phyloP scores from a whole-genome alignment of 2,888 invertebrate species.

The Antheraea assamensis region DNA sequence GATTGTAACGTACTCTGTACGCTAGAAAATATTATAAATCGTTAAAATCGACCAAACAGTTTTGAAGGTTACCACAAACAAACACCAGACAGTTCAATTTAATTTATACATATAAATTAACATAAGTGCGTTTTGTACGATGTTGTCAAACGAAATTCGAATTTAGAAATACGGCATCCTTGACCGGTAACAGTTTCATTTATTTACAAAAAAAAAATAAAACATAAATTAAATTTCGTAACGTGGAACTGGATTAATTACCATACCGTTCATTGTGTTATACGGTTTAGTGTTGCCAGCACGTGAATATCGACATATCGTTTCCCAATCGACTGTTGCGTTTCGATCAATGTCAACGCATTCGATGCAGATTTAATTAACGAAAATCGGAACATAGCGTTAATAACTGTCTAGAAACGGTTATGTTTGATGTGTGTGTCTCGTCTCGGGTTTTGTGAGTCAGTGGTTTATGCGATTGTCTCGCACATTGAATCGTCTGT shows the following conservation, averaged over 20 bases:
- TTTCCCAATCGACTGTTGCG: constrained; percentile 9
- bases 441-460: neutral
- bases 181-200: constrained; percentile 31
- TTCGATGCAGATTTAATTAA: constrained; percentile 15
- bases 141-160: constrained; percentile 14
- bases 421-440: neutral
- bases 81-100: no score
- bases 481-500: no score
- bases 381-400: constrained; percentile 7
- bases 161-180: constrained; percentile 25
- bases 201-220: constrained; percentile 34
- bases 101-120: no score
- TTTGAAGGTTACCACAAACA: no score
- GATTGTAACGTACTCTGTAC: no score
- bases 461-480: no score
- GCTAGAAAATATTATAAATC: no score
- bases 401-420: constrained; percentile 4
- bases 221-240: constrained; percentile 41
- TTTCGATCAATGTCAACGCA: constrained; percentile 15
- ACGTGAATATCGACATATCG: constrained; percentile 29
- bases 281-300: constrained; percentile 38
- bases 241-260: constrained; percentile 42
- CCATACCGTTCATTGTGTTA: constrained; percentile 43
- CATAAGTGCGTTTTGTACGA: neutral
- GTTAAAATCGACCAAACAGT: no score